These are phyloP conservation scores for Dermolepida albohirtum DNA, from an alignment of 2,888 invertebrate genomes.

Conservation along the genomic window DNA sequence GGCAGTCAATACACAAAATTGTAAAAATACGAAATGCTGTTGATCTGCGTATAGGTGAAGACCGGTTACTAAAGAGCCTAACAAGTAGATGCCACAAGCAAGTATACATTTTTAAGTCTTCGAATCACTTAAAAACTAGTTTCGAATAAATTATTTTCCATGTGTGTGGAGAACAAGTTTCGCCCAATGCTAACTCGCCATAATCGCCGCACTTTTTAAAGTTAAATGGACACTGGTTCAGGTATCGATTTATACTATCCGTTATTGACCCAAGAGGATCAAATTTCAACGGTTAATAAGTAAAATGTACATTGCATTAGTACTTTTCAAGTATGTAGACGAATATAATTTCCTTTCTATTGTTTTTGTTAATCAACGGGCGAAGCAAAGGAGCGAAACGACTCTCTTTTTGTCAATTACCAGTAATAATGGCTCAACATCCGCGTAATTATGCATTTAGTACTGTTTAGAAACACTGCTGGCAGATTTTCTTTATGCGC, in stretches of 20 bases:
- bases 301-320: no score
- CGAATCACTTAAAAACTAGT: conserved; percentile 39
- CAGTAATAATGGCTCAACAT: conserved; percentile 13
- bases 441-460: conserved; percentile 14
- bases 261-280: no score
- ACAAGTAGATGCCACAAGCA: conserved; percentile 22
- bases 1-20: conserved; percentile 20
- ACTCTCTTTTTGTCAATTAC: conserved; percentile 2
- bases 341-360: neutral
- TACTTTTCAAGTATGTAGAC: neutral
- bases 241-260: no score
- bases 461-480: conserved; percentile 8
- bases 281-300: no score
- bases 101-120: conserved; percentile 32
- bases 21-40: conserved; percentile 31
- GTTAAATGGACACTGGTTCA: neutral
- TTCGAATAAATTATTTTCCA: conserved; percentile 27
- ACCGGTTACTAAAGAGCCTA: conserved; percentile 32
- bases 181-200: conserved; percentile 16
- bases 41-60: conserved; percentile 27
- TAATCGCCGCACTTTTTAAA: neutral
- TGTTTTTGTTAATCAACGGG: conserved; percentile 1
- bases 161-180: conserved; percentile 35
- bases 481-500: neutral
- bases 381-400: conserved; percentile 6